Conservation (phyloP, 1,140 invertebrate species). For the Zaprionus lachaisei region DNA sequence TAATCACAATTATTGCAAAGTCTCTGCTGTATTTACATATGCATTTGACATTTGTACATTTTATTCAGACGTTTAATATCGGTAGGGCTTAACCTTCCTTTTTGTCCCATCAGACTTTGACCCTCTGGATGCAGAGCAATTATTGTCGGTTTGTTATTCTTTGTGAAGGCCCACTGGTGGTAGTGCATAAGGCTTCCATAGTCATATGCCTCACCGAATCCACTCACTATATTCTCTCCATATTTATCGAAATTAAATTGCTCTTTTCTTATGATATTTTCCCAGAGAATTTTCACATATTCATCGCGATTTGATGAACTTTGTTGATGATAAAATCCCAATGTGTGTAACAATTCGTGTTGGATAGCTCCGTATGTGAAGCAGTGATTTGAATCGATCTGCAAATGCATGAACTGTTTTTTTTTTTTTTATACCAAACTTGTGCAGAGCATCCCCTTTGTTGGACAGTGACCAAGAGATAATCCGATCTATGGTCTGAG, state of each 20-base stretch:
- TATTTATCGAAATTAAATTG: constrained; percentile 86
- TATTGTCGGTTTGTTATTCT: constrained; percentile 89
- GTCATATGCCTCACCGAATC: constrained; percentile 87
- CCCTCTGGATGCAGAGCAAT: constrained; percentile 82
- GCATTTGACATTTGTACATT: constrained; percentile 85
- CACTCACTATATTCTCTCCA: constrained; percentile 74
- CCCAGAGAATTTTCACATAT: constrained; percentile 88
- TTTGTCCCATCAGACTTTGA: constrained; percentile 85
- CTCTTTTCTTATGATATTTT: constrained; percentile 87
- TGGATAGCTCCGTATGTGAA: constrained; percentile 86
- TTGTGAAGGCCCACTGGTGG: constrained; percentile 88
- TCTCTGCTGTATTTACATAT: constrained; percentile 21
- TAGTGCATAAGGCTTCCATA: constrained; percentile 90
- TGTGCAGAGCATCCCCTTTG: constrained; percentile 84
- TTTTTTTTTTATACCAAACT: constrained; percentile 85
- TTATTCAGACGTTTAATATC: constrained; percentile 85
- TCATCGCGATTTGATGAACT: constrained; percentile 89
- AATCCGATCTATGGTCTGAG: constrained; percentile 26
- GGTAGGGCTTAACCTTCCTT: constrained; percentile 85
- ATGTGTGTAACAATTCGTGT: constrained; percentile 89
- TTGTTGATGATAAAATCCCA: constrained; percentile 91
- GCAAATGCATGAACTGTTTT: constrained; percentile 67
- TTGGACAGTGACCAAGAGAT: constrained; percentile 39
- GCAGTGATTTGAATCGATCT: constrained; percentile 29
- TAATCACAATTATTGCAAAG: too few relatives aligned